A percentile compares a stretch with the other conserved stretches of the same genome.
phyloP scores from a whole-genome alignment of 1,140 invertebrate species.

The Hormaphis cornu region DNA sequence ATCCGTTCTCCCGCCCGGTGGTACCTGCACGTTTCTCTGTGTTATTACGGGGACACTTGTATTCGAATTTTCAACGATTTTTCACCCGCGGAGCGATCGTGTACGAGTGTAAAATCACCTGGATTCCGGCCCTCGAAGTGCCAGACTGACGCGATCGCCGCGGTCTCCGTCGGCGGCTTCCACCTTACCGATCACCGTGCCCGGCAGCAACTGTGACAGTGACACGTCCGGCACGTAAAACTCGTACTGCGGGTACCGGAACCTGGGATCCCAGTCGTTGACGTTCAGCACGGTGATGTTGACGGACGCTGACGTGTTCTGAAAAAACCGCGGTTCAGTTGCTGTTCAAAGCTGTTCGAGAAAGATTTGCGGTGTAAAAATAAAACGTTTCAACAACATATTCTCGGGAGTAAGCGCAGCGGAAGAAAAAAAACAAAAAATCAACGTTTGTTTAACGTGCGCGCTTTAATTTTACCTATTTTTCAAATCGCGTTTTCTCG shows the following conservation, averaged over 20 bases:
- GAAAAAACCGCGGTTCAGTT: conserved; percentile 38
- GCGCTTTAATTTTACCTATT: too few species aligned
- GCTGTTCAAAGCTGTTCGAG: too few species aligned
- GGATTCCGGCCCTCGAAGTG: conserved; percentile 61
- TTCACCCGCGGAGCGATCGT: too few species aligned
- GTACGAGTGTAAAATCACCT: conserved; percentile 43
- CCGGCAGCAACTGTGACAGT: conserved; percentile 41
- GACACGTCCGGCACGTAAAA: conserved; percentile 54
- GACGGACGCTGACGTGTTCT: conserved; percentile 67
- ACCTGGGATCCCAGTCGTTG: conserved; percentile 87
- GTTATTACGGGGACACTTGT: too few species aligned
- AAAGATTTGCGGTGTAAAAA: too few species aligned
- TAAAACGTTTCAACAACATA: too few species aligned
- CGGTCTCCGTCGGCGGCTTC: conserved; percentile 74
- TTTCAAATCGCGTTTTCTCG: too few species aligned
- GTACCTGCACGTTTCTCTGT: too few species aligned
- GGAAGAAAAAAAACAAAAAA: too few species aligned
- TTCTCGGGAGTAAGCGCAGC: too few species aligned
- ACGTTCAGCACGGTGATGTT: conserved; percentile 75
- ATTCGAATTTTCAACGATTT: not conserved
- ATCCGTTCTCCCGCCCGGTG: too few species aligned
- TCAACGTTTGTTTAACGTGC: too few species aligned
- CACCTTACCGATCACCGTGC: conserved; percentile 37
- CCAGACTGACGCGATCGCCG: conserved; percentile 59
- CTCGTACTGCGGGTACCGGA: conserved; percentile 73